Base-by-base conservation (phyloP, 2,888 invertebrate species). In the Ichneumon xanthorius region DNA sequence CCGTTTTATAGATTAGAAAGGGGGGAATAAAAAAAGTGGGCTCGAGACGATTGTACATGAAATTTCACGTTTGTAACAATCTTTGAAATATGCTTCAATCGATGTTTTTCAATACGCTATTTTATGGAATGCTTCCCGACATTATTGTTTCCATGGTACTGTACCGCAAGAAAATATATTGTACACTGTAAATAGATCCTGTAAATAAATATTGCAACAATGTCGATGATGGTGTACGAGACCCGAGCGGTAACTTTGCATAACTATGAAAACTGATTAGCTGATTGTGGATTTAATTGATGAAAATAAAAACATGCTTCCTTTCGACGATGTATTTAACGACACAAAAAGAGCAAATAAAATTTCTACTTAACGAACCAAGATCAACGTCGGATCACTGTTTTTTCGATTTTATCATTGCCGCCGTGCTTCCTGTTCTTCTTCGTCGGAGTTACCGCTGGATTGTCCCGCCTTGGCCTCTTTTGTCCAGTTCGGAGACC, bases 401-500 rank as follows among this genome's bases (percentile, higher is more conserved):
- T 4, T 63, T 33, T 63, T 63, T 63, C 26, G n/a, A 19, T 37
- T 61, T 55, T 30, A 75, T 70, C 68, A 45, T 55, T 68, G 26
- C 2, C 40, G 37, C 19, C 55, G 67, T 22, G 67, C n/a, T 85
- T 89, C 76, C 88, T 91, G 55, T 83, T 89, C 76, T 89, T 92
- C 70, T 89, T 92, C 30, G 80, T 76, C 1, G 88, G 81, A 22
- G 77, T 61, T 70, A 82, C 86, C 7, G 73, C 71, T 45, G 76
- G 67, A 78, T 90, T 86, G 30, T 88, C 82, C 65, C 76, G 87
- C 33, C 85, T 86, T 33, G 88, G 81, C 45, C 90, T 87, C 65
- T 91, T 92, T 33, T 90, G 89, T 7, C 88, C 89, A 4, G 86
- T 89, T 72, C 91, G 89, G 45, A 92, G 77, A 55, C 92, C 92